Percentiles rank a stretch among this genome's conserved stretches.
These are phyloP conservation scores for Stegodyphus mimosarum DNA, from an alignment of 1,140 invertebrate species.

Conservation along the genomic window DNA sequence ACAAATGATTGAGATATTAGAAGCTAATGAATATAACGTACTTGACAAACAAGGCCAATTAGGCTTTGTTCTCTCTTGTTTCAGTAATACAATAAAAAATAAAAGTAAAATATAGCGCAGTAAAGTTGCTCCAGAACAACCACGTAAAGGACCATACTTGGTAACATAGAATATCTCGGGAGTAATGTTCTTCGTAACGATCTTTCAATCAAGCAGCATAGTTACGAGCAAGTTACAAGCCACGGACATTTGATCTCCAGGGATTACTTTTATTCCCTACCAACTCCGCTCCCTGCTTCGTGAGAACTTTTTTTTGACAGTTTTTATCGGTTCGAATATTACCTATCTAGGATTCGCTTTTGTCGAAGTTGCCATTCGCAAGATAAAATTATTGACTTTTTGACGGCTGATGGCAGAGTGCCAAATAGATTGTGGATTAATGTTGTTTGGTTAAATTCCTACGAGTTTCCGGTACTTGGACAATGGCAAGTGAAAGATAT, in stretches of 20 bases:
- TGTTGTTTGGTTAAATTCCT: slow-evolving; percentile 34
- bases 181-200: slow-evolving; percentile 45
- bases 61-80: too few relatives aligned
- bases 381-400: slow-evolving; percentile 52
- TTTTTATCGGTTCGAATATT: slow-evolving; percentile 44
- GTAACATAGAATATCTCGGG: slow-evolving; percentile 15
- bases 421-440: slow-evolving; percentile 39
- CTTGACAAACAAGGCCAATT: too few relatives aligned
- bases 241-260: slow-evolving; percentile 42
- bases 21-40: too few relatives aligned
- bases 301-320: slow-evolving; percentile 21
- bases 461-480: too few relatives aligned
- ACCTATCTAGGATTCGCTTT: slow-evolving; percentile 37
- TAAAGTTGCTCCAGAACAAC: not conserved
- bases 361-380: slow-evolving; percentile 24
- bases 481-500: slow-evolving; percentile 9
- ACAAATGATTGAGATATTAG: too few relatives aligned
- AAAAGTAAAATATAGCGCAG: too few relatives aligned
- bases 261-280: not conserved
- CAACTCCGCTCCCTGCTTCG: not conserved
- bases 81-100: not conserved
- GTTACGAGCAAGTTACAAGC: slow-evolving; percentile 44
- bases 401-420: slow-evolving; percentile 19
- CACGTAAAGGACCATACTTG: not conserved
- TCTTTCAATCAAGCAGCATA: slow-evolving; percentile 43